These are phyloP conservation scores for Octopus bimaculoides DNA, from an alignment of 1,140 invertebrate species.

Conservation along the genomic window DNA sequence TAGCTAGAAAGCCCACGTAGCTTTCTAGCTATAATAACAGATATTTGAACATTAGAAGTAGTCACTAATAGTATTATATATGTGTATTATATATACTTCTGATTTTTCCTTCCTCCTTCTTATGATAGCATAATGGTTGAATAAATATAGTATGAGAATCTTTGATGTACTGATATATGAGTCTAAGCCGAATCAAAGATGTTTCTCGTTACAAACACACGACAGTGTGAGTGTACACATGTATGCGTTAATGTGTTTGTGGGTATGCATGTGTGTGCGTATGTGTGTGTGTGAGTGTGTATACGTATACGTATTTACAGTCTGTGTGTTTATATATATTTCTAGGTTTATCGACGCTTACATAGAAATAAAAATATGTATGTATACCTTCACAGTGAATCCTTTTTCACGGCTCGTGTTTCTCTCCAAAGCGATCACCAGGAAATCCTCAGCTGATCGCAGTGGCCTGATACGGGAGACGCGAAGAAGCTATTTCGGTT, in stretches of 20 bases:
- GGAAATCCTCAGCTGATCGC: neutral
- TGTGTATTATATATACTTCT: too few species aligned
- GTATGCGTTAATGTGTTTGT: neutral
- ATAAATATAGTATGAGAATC: too few species aligned
- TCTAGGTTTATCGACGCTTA: conserved; percentile 5
- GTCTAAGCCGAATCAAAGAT: too few species aligned
- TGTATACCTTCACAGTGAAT: neutral
- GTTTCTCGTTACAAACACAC: neutral
- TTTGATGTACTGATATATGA: too few species aligned
- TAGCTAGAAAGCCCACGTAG: too few species aligned
- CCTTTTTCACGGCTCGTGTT: neutral
- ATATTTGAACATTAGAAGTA: too few species aligned
- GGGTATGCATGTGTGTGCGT: neutral
- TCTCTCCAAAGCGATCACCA: neutral
- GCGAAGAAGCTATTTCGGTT: neutral
- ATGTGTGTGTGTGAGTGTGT: neutral
- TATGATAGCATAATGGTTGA: too few species aligned
- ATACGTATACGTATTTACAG: neutral
- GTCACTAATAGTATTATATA: too few species aligned
- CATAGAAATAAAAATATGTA: neutral
- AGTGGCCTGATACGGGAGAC: neutral
- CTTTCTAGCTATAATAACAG: too few species aligned
- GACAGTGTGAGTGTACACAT: neutral
- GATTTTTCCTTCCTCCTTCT: too few species aligned
- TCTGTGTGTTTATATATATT: conserved; percentile 18